Percentiles rank a stretch among this genome's conserved stretches.
Evolutionary conservation across 2,797 vertebrate species (phyloP).

Genomic region (Enteromius argenteus): DNA sequence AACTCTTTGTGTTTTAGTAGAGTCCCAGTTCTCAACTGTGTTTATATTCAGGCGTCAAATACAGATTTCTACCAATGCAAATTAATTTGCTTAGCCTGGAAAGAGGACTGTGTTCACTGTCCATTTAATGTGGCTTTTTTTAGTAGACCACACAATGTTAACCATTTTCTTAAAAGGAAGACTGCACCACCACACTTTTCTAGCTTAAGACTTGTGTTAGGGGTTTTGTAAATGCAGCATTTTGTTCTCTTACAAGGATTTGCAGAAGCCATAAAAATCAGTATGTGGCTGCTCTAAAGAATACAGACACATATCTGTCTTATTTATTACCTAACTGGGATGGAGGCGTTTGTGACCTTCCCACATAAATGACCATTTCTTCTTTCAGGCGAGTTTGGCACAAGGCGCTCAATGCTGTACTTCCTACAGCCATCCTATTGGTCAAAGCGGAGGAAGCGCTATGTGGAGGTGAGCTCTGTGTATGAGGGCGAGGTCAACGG

Average conservation of each 20-base stretch:
- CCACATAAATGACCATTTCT: neutral
- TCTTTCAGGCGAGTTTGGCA: constrained; percentile 88
- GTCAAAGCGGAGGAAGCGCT: constrained; percentile 87
- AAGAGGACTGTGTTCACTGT: neutral
- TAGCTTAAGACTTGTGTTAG: neutral
- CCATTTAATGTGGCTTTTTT: neutral
- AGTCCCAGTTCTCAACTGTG: neutral
- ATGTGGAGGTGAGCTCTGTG: constrained; percentile 83
- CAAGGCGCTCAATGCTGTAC: constrained; percentile 85
- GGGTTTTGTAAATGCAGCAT: neutral
- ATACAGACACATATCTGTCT: neutral
- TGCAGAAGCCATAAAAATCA: neutral
- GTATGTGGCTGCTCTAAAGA: neutral
- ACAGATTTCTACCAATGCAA: neutral
- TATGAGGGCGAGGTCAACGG: constrained; percentile 85
- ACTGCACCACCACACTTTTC: neutral
- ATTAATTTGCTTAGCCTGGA: neutral
- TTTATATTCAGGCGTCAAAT: neutral
- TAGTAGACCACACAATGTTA: neutral
- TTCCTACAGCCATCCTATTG: constrained; percentile 96
- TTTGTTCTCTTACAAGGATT: neutral
- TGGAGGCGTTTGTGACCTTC: neutral
- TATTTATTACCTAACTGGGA: neutral
- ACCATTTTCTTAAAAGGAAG: neutral
- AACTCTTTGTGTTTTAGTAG: neutral